A percentile compares a stretch with the other conserved stretches of the same genome.
phyloP scores from a whole-genome alignment of 2,888 invertebrate species.

The Lithophane socia region DNA sequence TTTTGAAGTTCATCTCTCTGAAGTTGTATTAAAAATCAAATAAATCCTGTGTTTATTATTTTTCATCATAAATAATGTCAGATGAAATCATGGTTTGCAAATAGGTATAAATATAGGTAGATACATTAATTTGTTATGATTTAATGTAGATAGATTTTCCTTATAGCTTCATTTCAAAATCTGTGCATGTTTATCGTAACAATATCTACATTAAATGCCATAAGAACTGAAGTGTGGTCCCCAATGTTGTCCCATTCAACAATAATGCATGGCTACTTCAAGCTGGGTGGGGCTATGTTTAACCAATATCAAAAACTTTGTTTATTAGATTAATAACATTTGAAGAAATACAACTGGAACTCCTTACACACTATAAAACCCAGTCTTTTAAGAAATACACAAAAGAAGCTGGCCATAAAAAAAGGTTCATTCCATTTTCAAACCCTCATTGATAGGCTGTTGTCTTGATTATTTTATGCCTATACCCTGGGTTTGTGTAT shows the following conservation, averaged over 20 bases:
- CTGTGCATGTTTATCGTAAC: not conserved
- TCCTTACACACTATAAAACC: not conserved
- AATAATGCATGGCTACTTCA: not conserved
- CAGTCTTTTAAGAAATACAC: not conserved
- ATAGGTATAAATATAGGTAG: not conserved
- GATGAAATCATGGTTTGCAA: slow-evolving; percentile 7
- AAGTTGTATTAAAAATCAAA: not conserved
- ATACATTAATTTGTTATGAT: slow-evolving; percentile 1
- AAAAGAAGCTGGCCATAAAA: not conserved
- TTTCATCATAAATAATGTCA: not conserved
- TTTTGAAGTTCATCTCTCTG: not conserved
- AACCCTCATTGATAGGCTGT: not conserved
- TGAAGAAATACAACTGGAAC: not conserved
- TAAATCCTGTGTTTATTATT: not conserved
- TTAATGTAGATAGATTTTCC: slow-evolving; percentile 21
- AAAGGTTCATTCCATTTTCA: not conserved
- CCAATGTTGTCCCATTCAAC: not conserved
- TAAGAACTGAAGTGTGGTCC: not conserved
- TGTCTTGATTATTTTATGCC: not conserved
- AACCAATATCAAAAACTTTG: not conserved
- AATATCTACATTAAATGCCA: not conserved
- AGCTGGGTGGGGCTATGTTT: not conserved
- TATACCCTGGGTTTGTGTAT: not conserved
- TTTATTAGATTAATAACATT: not conserved
- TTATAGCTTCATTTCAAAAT: slow-evolving; percentile 2